Conservation (phyloP, 1,140 invertebrate species). For the Drosophila nikananu region DNA sequence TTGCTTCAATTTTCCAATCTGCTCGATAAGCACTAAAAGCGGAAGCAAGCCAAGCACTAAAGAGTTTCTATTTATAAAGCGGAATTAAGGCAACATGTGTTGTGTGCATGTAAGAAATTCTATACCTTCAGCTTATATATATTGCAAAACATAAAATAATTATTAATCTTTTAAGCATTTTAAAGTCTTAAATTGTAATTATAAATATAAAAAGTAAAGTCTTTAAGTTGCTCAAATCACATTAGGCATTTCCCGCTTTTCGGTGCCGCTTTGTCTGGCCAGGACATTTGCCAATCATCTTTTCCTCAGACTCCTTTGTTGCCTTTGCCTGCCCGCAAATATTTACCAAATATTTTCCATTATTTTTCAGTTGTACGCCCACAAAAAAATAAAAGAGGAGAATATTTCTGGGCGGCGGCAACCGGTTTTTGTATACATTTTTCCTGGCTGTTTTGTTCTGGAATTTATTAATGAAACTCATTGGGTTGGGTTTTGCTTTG, state of each 20-base stretch:
- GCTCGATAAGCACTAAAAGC: constrained; percentile 51
- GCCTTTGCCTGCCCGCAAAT: constrained; percentile 49
- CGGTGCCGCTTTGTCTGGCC: constrained; percentile 49
- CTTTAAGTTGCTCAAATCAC: constrained; percentile 4
- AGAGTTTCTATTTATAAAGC: constrained; percentile 42
- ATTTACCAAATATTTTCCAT: constrained; percentile 80
- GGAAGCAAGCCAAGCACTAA: constrained; percentile 46
- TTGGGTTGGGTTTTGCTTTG: constrained; percentile 42
- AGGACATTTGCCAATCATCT: constrained; percentile 55
- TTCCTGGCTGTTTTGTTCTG: constrained; percentile 46
- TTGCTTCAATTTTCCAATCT: constrained; percentile 34
- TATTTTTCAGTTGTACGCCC: constrained; percentile 61
- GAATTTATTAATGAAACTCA: constrained; percentile 68
- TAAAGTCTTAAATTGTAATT: neutral
- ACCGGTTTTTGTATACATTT: constrained; percentile 25
- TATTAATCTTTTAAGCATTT: constrained; percentile 4
- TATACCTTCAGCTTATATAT: neutral
- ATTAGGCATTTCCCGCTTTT: constrained; percentile 4
- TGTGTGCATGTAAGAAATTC: constrained; percentile 2
- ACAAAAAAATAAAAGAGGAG: constrained; percentile 17
- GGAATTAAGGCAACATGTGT: constrained; percentile 30
- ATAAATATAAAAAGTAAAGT: neutral
- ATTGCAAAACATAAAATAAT: neutral
- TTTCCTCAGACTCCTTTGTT: constrained; percentile 25
- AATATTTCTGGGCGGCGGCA: constrained; percentile 30